phyloP scores from a whole-genome alignment of 1,140 invertebrate genomes.

The Listronotus bonariensis region DNA sequence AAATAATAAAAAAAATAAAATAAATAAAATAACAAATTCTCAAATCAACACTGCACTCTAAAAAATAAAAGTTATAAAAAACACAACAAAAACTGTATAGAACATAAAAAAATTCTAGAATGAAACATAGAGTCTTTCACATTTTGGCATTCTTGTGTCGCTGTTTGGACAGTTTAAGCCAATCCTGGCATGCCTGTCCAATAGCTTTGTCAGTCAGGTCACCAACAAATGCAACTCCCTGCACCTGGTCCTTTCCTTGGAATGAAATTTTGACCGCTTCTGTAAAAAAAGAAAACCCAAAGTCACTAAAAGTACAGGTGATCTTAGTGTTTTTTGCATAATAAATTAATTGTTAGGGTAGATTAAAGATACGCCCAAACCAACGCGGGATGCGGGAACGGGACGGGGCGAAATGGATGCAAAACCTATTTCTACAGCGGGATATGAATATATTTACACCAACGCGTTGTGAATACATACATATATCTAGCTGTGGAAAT shows the following conservation, averaged over 20 bases:
- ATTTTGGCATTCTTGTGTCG: background rate
- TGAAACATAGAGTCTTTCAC: background rate
- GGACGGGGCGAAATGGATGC: no score
- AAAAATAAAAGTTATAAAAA: no score
- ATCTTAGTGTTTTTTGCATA: background rate
- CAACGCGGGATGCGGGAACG: no score
- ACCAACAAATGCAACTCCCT: background rate
- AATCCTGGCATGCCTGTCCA: background rate
- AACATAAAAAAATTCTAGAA: no score
- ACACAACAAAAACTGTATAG: no score
- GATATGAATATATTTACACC: no score
- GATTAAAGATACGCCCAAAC: background rate
- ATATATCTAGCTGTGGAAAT: no score
- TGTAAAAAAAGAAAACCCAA: background rate
- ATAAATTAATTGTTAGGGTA: background rate
- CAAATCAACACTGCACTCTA: no score
- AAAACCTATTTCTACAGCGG: no score
- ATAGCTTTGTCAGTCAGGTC: background rate
- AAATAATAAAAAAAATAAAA: no score
- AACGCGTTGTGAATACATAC: no score
- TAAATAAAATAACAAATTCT: no score
- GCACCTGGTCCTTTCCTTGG: background rate
- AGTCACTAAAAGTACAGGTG: background rate
- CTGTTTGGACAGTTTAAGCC: constrained; percentile 1
- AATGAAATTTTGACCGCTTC: constrained; percentile 4